Conservation (phyloP, 2,113 vertebrate species). For the Empidonax traillii region DNA sequence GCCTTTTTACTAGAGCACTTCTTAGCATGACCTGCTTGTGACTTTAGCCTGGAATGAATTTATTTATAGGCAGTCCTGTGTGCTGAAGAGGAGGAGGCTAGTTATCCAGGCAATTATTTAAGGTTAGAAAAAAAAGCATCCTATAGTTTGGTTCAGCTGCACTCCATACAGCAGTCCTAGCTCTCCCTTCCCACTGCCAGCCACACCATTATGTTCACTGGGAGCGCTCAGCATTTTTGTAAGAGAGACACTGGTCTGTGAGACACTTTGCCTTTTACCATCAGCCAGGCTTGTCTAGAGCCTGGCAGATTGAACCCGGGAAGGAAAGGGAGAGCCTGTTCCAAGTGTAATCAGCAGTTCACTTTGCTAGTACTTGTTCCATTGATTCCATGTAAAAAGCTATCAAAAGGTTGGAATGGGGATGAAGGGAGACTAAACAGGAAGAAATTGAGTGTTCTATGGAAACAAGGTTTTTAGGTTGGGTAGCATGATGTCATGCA, state of each 20-base stretch:
- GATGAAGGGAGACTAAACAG: neutral
- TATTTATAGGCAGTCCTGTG: neutral
- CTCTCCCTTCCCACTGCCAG: neutral
- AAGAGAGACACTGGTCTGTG: neutral
- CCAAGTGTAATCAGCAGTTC: neutral
- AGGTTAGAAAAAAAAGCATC: neutral
- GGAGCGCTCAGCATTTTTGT: rapidly evolving
- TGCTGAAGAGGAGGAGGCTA: neutral
- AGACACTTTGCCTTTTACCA: neutral
- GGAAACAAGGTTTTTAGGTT: neutral
- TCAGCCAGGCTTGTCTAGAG: neutral
- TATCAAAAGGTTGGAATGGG: neutral
- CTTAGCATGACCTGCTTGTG: neutral
- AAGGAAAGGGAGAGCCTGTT: constrained; percentile 14
- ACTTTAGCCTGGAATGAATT: neutral
- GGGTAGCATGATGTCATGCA: neutral
- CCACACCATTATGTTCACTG: rapidly evolving
- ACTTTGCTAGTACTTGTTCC: neutral
- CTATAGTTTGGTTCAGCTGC: neutral
- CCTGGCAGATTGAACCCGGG: neutral
- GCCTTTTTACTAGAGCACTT: neutral
- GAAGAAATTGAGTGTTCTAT: neutral
- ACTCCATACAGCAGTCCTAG: neutral
- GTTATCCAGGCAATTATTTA: neutral
- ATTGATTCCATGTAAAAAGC: neutral